Percentiles rank a stretch among this genome's conserved stretches.
Conservation (phyloP, 2,888 invertebrate genomes). For the Eugnorisma glareosa region DNA sequence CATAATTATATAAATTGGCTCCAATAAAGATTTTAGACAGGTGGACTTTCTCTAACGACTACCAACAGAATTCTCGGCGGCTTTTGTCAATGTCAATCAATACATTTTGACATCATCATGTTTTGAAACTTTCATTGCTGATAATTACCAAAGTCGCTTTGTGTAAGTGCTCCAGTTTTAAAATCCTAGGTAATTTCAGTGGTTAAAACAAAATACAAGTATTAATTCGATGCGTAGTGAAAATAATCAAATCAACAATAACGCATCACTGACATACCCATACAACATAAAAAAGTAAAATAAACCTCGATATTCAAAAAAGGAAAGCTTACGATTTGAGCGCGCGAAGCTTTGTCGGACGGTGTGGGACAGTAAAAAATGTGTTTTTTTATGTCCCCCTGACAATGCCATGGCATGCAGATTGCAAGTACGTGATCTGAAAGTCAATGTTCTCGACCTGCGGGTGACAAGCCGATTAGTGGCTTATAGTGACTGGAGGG, state of each 20-base stretch:
- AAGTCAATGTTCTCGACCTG: constrained; percentile 81
- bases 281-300: neutral
- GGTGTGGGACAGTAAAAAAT: constrained; percentile 70
- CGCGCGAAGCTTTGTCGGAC: constrained; percentile 51
- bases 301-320: constrained; percentile 7
- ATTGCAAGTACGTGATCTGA: constrained; percentile 88
- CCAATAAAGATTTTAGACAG: neutral
- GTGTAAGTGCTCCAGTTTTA: neutral
- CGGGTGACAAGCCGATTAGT: constrained; percentile 87
- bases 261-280: neutral
- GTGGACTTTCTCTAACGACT: neutral
- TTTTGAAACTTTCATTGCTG: neutral
- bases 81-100: neutral
- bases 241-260: neutral
- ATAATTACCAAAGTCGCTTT: neutral
- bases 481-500: constrained; percentile 72
- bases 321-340: constrained; percentile 45
- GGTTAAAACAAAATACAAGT: neutral
- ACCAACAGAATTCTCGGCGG: neutral
- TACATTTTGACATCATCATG: neutral
- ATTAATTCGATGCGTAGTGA: neutral
- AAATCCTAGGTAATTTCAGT: neutral
- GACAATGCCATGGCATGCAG: constrained; percentile 82
- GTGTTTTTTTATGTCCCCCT: constrained; percentile 77
- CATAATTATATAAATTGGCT: neutral